A percentile compares a stretch with the other conserved stretches of the same genome.
phyloP scores from a whole-genome alignment of 1,140 invertebrate species.

The Tenebrio molitor region DNA sequence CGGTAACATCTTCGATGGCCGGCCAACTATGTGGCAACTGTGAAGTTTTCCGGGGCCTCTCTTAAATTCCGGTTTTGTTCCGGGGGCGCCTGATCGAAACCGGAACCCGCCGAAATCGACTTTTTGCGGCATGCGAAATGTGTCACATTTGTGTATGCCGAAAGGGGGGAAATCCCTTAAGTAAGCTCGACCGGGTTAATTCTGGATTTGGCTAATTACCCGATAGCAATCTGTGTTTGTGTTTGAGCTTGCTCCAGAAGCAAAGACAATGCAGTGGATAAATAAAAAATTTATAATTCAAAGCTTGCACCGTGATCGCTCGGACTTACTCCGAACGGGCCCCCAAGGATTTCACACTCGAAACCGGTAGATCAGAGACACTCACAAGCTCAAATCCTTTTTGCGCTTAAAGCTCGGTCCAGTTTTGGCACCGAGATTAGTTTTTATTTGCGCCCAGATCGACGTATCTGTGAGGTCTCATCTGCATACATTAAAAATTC shows the following conservation, averaged over 20 bases:
- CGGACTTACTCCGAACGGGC: too few relatives aligned
- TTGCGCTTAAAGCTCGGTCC: too few relatives aligned
- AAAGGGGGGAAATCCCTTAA: not conserved
- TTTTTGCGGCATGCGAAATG: not conserved
- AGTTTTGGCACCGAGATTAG: too few relatives aligned
- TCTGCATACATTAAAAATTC: slow-evolving; percentile 28
- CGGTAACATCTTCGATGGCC: slow-evolving; percentile 3
- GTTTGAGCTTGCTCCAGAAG: not conserved
- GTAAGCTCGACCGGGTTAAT: not conserved
- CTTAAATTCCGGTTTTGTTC: slow-evolving; percentile 2
- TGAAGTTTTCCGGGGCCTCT: not conserved
- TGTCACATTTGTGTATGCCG: not conserved
- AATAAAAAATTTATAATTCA: too few relatives aligned
- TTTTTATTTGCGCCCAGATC: not conserved
- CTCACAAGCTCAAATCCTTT: too few relatives aligned
- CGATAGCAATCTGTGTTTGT: not conserved
- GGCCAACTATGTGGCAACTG: slow-evolving; percentile 1
- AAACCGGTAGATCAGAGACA: too few relatives aligned
- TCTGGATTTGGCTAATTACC: not conserved
- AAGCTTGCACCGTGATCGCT: too few relatives aligned
- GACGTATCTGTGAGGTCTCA: not conserved
- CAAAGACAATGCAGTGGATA: too few relatives aligned
- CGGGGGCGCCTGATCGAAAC: not conserved
- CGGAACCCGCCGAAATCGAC: not conserved
- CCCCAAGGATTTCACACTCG: too few relatives aligned